phyloP scores from a whole-genome alignment of 2,888 invertebrate species.

The Mythimna lalbum region DNA sequence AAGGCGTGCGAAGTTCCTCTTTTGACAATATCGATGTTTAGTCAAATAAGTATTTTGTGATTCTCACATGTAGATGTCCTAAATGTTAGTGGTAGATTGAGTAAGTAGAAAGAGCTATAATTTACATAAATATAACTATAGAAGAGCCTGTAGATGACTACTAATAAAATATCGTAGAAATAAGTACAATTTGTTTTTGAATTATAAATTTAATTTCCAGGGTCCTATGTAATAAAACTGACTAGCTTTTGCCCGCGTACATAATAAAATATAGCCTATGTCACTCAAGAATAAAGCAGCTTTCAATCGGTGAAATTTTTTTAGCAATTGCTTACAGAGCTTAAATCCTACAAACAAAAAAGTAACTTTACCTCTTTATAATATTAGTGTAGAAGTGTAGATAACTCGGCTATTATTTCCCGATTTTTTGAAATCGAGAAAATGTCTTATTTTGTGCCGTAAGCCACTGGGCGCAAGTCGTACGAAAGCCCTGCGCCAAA shows the following conservation, averaged over 20 bases:
- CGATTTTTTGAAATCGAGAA: too few species aligned
- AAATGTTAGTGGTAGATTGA: conserved; percentile 56
- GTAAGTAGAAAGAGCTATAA: conserved; percentile 48
- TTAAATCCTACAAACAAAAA: too few species aligned
- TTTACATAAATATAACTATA: conserved; percentile 12
- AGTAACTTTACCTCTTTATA: too few species aligned
- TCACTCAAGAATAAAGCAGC: too few species aligned
- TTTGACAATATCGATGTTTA: conserved; percentile 82
- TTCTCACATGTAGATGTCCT: conserved; percentile 59
- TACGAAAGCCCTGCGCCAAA: too few species aligned
- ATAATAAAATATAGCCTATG: not conserved
- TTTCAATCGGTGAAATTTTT: too few species aligned
- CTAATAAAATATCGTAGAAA: conserved; percentile 10
- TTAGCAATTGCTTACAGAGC: too few species aligned
- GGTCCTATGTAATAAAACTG: not conserved
- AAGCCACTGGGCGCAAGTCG: too few species aligned
- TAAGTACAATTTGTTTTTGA: not conserved
- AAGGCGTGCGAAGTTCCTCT: conserved; percentile 82
- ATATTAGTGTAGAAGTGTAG: too few species aligned
- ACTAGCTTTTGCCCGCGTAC: not conserved
- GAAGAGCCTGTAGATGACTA: conserved; percentile 9
- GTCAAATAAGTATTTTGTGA: conserved; percentile 70
- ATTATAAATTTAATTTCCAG: not conserved
- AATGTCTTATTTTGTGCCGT: too few species aligned
- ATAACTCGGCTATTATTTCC: too few species aligned